Base-by-base conservation (phyloP, 2,888 invertebrate species). In the Steinernema carpocapsae region DNA sequence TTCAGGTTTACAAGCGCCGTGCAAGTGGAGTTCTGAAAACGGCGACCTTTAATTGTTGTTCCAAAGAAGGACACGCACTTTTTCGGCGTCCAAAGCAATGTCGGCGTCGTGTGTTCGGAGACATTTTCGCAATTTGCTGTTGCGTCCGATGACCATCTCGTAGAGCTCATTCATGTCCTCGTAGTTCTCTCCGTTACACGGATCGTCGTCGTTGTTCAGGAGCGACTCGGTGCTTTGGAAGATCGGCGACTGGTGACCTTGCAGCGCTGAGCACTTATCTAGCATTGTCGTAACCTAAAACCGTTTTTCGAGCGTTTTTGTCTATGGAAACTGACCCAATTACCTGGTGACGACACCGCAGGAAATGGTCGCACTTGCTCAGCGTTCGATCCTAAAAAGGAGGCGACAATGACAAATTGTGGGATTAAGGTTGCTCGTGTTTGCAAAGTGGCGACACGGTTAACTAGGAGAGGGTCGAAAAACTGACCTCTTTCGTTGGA, bases 131-230 rank as follows among this genome's bases (percentile, higher is more conserved):
- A 83, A 70, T 51, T 80, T 77, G 59, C 76, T 74, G 59, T 83
- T 83, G 51, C 83, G 76, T 26, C 71, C 71, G 43, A 83, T 82
- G 52, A 83, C 77, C 59, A 72, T 71, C 72, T 82, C 81, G 70
- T 82, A 83, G 19, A 83, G 70, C 26, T 76, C 56, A 32, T 77
- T 78, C 24, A 79, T 80, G 51, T 78, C 75, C 2, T 79, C 79
- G 19, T 77, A 77, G 43, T 82, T 79, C 46, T 77, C 72, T 14
- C 78, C 78, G 43, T 79, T 77, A 52, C 81, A 82, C 12, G 80
- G 74, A 24, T 78, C 81, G 14, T 83, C 83, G 43, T 80, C 81
- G 17, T 72, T 75, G 72, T 64, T 64, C 64, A 64, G 64, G 64
- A 64, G 64, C 32, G 64, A 64, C 32, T 64, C 64, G 64, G 64